Percentiles rank a stretch among this genome's conserved stretches.
phyloP scores from a whole-genome alignment of 2,113 vertebrate species.

The Paedocypris sp. region DNA sequence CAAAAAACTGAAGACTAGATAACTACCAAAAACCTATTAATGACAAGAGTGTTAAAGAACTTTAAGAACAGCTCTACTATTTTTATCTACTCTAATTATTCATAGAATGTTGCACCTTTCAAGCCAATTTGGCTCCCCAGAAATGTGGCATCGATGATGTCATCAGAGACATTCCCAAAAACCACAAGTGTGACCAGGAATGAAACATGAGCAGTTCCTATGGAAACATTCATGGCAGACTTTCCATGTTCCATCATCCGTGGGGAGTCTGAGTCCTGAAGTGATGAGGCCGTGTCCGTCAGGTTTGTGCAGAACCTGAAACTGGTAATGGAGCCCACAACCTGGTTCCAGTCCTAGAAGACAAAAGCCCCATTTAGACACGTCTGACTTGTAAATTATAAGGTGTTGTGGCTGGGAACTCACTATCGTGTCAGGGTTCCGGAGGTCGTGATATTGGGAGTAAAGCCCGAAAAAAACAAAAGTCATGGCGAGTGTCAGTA shows the following conservation, averaged over 20 bases:
- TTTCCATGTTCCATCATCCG: slow-evolving; percentile 17
- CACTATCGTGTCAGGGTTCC: slow-evolving; percentile 60
- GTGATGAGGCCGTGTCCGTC: slow-evolving; percentile 24
- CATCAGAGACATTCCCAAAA: slow-evolving; percentile 6
- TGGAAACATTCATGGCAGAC: slow-evolving; percentile 21
- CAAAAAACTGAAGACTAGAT: no score
- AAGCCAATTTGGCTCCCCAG: slow-evolving; percentile 49
- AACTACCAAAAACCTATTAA: no score
- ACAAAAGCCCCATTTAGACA: not conserved
- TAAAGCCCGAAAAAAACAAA: slow-evolving; percentile 53
- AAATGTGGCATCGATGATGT: slow-evolving; percentile 37
- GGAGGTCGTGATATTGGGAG: slow-evolving; percentile 44
- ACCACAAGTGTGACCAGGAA: slow-evolving; percentile 48
- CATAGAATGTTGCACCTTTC: no score
- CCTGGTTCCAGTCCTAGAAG: slow-evolving; percentile 60
- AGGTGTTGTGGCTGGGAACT: not conserved
- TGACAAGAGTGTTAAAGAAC: no score
- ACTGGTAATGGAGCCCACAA: slow-evolving; percentile 51
- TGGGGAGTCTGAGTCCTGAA: slow-evolving; percentile 15
- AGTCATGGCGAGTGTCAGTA: slow-evolving; percentile 51
- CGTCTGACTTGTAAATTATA: not conserved
- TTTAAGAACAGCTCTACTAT: no score
- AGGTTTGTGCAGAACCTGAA: slow-evolving; percentile 47
- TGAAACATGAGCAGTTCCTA: slow-evolving; percentile 27
- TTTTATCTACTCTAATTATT: no score